phyloP scores from a whole-genome alignment of 2,113 vertebrate species.

The Forbesichthys agassizii region DNA sequence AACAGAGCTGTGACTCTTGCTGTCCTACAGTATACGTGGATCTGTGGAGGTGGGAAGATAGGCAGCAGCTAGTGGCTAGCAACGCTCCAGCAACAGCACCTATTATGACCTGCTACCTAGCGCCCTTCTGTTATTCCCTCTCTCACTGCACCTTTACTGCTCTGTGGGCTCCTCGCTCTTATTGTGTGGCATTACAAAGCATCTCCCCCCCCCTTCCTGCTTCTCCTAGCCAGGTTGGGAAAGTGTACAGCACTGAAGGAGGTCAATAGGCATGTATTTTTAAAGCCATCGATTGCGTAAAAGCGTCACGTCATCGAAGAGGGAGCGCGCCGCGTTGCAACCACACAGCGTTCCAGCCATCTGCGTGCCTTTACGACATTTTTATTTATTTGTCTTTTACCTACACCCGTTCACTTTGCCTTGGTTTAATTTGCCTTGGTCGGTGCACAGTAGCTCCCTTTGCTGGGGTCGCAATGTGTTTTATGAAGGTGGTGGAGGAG shows the following conservation, averaged over 20 bases:
- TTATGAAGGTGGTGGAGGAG: not conserved
- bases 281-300: slow-evolving; percentile 47
- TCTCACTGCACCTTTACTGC: slow-evolving; percentile 5
- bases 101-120: slow-evolving; percentile 47
- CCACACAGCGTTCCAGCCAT: slow-evolving; percentile 22
- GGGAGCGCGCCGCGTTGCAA: not conserved
- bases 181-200: not conserved
- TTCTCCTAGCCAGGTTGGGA: slow-evolving; percentile 1
- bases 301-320: slow-evolving; percentile 46
- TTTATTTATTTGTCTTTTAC: slow-evolving; percentile 28
- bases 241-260: slow-evolving; percentile 14
- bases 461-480: not conserved
- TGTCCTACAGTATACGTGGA: slow-evolving; percentile 61
- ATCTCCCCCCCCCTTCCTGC: too few species aligned
- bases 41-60: slow-evolving; percentile 61
- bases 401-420: slow-evolving; percentile 26
- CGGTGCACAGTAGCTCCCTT: not conserved
- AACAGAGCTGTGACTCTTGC: slow-evolving; percentile 70
- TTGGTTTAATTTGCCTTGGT: slow-evolving; percentile 12
- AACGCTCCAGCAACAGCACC: slow-evolving; percentile 42
- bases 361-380: slow-evolving; percentile 32
- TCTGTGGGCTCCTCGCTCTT: slow-evolving; percentile 5
- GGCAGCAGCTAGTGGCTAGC: slow-evolving; percentile 43
- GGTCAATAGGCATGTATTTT: slow-evolving; percentile 48
- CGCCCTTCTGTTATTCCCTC: not conserved